Evolutionary conservation across 2,888 invertebrate species (phyloP).

Genomic region (Cephus runcator): DNA sequence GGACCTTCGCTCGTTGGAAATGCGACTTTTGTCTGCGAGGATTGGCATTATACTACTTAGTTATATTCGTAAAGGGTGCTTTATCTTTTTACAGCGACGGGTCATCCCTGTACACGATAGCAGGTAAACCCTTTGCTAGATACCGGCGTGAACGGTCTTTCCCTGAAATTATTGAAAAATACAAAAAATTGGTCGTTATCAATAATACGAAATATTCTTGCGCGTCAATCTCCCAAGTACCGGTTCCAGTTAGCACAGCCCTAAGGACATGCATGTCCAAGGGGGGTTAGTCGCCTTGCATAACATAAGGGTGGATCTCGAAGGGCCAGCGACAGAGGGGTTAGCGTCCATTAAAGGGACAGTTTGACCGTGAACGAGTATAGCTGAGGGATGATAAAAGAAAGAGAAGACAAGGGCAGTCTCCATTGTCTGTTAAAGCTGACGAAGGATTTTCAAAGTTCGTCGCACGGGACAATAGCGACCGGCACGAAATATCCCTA

Average conservation of each 20-base stretch:
- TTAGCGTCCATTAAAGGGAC: conserved; percentile 42
- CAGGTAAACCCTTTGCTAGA: background rate
- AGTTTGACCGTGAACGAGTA: conserved; percentile 42
- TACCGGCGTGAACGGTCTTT: background rate
- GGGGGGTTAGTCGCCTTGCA: background rate
- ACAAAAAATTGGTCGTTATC: background rate
- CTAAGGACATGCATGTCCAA: background rate
- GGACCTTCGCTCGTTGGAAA: background rate
- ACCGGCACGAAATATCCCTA: background rate
- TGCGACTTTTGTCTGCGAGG: background rate
- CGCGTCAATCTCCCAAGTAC: background rate
- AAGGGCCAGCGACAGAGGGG: background rate
- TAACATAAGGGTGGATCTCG: background rate
- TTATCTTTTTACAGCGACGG: background rate
- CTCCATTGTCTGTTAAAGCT: conserved; percentile 35
- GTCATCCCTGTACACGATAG: background rate
- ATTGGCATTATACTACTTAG: background rate
- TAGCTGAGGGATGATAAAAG: conserved; percentile 15
- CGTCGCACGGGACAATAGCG: conserved; percentile 11
- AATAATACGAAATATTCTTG: background rate
- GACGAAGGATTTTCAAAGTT: conserved; percentile 37
- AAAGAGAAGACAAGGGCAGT: conserved; percentile 20
- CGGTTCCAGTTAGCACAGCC: background rate
- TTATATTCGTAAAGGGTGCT: background rate
- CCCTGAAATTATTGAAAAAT: background rate